These are phyloP conservation scores for Oryzias sinensis DNA, from an alignment of 2,797 vertebrate species.

Conservation along the genomic window DNA sequence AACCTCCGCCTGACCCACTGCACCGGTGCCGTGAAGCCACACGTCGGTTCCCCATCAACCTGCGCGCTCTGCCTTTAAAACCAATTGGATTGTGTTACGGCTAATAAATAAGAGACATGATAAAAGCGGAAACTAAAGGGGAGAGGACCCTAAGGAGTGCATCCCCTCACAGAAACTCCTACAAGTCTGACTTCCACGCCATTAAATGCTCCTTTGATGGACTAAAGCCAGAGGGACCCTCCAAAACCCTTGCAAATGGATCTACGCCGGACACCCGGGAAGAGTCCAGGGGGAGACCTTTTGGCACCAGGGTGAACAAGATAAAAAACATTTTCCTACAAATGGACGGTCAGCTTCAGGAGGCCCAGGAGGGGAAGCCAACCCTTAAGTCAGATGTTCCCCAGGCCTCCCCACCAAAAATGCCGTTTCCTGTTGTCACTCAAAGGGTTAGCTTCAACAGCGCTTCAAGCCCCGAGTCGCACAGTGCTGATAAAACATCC, in stretches of 20 bases:
- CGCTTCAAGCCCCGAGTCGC: slow-evolving; percentile 66
- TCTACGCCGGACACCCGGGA: slow-evolving; percentile 78
- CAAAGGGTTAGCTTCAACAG: slow-evolving; percentile 75
- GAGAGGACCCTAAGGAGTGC: slow-evolving; percentile 89
- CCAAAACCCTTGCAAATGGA: slow-evolving; percentile 81
- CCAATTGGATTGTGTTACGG: slow-evolving; percentile 6
- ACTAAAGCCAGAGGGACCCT: slow-evolving; percentile 74
- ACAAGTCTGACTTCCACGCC: slow-evolving; percentile 92
- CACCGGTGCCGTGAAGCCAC: slow-evolving; percentile 45
- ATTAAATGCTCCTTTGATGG: slow-evolving; percentile 93
- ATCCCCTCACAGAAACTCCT: slow-evolving; percentile 91
- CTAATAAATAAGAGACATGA: slow-evolving; percentile 74
- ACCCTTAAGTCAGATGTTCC: slow-evolving; percentile 68
- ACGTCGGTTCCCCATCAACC: slow-evolving; percentile 31
- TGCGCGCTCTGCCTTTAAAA: slow-evolving; percentile 1
- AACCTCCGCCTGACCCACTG: slow-evolving; percentile 58
- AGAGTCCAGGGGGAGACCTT: slow-evolving; percentile 79
- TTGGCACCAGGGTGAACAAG: slow-evolving; percentile 90
- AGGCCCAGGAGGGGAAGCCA: slow-evolving; percentile 71
- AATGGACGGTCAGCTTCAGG: slow-evolving; percentile 85
- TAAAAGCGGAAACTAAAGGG: slow-evolving; percentile 88
- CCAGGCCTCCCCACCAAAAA: slow-evolving; percentile 72
- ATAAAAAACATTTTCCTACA: slow-evolving; percentile 95
- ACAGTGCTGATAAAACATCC: slow-evolving; percentile 75
- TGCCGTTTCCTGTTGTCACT: slow-evolving; percentile 70